A percentile compares a stretch with the other conserved stretches of the same genome.
These are phyloP conservation scores for Cladopsammia gracilis DNA, from an alignment of 64 coral and sea anemone genomes.

Conservation along the genomic window DNA sequence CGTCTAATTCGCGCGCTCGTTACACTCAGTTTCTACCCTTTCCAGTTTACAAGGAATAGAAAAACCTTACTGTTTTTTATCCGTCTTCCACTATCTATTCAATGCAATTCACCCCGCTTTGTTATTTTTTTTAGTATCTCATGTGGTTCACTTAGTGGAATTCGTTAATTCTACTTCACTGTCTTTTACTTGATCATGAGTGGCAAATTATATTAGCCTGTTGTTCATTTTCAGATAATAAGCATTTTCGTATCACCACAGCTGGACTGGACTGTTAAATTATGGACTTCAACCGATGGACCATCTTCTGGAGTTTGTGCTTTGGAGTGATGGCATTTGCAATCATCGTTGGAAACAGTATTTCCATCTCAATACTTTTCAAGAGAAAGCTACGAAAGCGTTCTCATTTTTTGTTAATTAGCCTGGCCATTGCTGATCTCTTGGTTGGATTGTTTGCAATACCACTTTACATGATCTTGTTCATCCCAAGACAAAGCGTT, in stretches of 20 bases:
- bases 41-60: too few relatives aligned
- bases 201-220: too few relatives aligned
- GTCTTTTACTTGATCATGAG: too few relatives aligned
- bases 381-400: neutral
- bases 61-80: too few relatives aligned
- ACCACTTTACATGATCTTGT: neutral
- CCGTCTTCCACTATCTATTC: too few relatives aligned
- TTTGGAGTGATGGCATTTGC: constrained; percentile 13
- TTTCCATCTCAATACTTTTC: constrained; percentile 54
- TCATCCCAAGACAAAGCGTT: too few relatives aligned
- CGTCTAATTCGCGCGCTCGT: too few relatives aligned
- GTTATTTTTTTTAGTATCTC: too few relatives aligned
- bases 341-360: constrained; percentile 59
- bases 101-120: too few relatives aligned
- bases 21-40: too few relatives aligned
- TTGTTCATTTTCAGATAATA: neutral
- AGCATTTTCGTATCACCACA: constrained; percentile 11
- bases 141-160: too few relatives aligned
- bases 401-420: neutral
- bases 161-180: too few relatives aligned
- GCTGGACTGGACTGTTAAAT: neutral
- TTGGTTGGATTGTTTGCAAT: constrained; percentile 13
- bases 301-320: constrained; percentile 42
- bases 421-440: constrained; percentile 11
- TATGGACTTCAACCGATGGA: neutral